phyloP scores from a whole-genome alignment of 2,888 invertebrate genomes.

The Galerucella calmariensis region DNA sequence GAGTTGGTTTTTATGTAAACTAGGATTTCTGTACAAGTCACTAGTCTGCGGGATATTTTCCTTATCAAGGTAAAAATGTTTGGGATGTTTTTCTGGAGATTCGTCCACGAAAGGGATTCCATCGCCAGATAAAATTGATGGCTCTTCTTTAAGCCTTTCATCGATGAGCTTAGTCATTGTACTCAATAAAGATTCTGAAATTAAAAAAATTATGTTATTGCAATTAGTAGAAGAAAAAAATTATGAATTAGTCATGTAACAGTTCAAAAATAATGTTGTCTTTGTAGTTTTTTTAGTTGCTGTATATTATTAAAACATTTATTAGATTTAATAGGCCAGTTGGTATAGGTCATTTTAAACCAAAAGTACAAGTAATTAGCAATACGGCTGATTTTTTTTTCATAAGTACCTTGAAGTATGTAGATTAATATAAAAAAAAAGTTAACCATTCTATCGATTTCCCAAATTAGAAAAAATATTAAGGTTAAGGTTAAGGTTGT shows the following conservation, averaged over 20 bases:
- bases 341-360: no score
- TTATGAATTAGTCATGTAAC: not conserved
- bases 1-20: constrained; percentile 66
- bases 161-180: constrained; percentile 88
- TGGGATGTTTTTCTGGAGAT: constrained; percentile 68
- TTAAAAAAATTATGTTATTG: constrained; percentile 41
- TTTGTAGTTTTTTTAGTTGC: not conserved
- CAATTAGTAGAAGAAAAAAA: not conserved
- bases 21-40: constrained; percentile 66
- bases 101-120: constrained; percentile 80
- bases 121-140: constrained; percentile 63
- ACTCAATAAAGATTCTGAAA: constrained; percentile 84
- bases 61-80: constrained; percentile 55
- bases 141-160: constrained; percentile 74
- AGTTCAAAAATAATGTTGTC: not conserved
- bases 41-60: constrained; percentile 60
- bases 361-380: no score
- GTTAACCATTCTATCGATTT: no score
- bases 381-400: no score
- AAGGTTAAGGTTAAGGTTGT: no score
- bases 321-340: no score
- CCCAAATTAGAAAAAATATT: no score
- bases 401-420: no score
- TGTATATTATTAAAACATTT: no score
- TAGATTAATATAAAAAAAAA: no score